Evolutionary conservation across 2,797 vertebrate genomes (phyloP), one percentile per base, ranked within the genome.

Genomic region (Ispidina picta): DNA sequence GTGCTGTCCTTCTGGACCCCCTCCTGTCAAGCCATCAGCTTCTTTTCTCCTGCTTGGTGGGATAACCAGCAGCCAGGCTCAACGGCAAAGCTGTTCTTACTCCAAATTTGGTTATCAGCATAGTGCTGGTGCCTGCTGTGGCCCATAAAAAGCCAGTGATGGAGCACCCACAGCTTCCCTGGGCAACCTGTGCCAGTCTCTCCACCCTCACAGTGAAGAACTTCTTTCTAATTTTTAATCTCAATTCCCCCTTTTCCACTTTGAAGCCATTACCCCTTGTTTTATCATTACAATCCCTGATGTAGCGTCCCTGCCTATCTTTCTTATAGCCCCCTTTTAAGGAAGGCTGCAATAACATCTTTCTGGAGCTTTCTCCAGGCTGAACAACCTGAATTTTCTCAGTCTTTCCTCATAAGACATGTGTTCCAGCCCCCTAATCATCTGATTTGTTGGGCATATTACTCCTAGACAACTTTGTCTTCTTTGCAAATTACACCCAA

Each of bases 1-100:
- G 0, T 4, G 4, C 10, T 37, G n/a, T 26, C 52, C 28, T 58
- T 48, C 23, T 1, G 2, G 35, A 60, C 4, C 5, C 19, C 3
- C 1, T 2, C 12, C 39, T 49, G 26, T 48, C 56, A 49, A 72
- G 29, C n/a, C 3, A 1, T 15, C 55, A 48, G 29, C 25, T 69
- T 28, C 12, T 43, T 49, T 70, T 60, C 51, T 82, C 28, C 43
- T 22, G 39, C 31, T 29, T 54, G 6, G 5, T n/a, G 26, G 8
- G 46, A 60, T 12, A 33, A 64, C 28, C 28, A 51, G 23, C 28
- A 39, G 62, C 39, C 44, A 26, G 0, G 2, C 23, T 31, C 48
- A 76, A n/a, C 1, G 1, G 39, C 23, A 63, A 74, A 39, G 37
- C 48, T 35, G 14, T 6, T 54, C 62, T 9, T 68, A 17, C 39